Evolutionary conservation across 2,113 vertebrate species (phyloP), one percentile per base, ranked within the genome.

Genomic region (Hippopotamus amphibius): DNA sequence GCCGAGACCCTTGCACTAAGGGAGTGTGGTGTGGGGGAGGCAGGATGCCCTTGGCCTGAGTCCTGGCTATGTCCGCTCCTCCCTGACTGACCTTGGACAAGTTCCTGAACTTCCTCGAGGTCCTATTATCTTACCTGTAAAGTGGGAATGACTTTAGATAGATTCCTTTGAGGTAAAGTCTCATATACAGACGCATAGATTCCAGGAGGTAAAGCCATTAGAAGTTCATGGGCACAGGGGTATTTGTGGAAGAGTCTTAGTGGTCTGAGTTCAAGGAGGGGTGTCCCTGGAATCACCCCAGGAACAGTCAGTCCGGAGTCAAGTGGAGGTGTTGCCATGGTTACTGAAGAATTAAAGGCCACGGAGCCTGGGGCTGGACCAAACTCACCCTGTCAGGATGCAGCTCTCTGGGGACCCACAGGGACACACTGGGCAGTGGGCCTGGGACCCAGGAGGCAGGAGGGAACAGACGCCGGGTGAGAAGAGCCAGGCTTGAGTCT

Each of bases 271-370:
- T 61, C 22, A 17, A 30, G 63, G 28, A 69, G 8, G 43, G 69
- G 41, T 24, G n/a, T 21, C 66, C 55, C 66, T 37, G 26, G 63
- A 46, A 59, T 63, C n/a, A 9, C 15, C n/a, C 26, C 0, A 2
- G 69, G 26, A n/a, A 33, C 14, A 7, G 57, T 24, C 66, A 17
- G 41, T 28, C 37, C 5, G 33, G 41, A 59, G 48, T 26, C 10
- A 41, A 41, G 28, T 2, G 1, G n/a, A 14, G 50, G 8, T 6
- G 33, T n/a, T 1, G 24, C 6, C 22, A 6, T 4, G 2, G 17
- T 21, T 43, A n/a, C 55, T 59, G 22, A 48, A n/a, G 41, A 72
- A 81, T 21, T 21, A 63, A 66, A 87, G 84, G 16, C 43, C 8
- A 11, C 0, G 1, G 57, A 28, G 30, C 53, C 53, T 3, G 1